Base-by-base conservation (phyloP, 2,888 invertebrate genomes). In the Heteropelma amictum region DNA sequence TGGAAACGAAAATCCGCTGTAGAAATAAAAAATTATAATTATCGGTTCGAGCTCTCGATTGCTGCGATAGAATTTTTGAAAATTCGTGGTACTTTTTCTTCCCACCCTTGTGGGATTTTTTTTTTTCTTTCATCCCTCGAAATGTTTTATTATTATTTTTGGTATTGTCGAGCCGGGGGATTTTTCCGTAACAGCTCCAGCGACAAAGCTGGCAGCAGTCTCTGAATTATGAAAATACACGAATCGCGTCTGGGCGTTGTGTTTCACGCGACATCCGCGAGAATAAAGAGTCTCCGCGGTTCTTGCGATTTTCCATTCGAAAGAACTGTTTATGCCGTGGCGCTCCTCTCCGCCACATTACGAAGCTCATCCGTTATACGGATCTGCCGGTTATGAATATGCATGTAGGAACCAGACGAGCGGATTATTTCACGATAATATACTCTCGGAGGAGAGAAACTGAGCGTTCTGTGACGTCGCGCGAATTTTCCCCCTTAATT, bases 291-390 rank as follows among this genome's bases (percentile, higher is more conserved):
- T 38, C 28, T 12, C 35, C 60, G 30, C n/a, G 49, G 33, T 58
- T 63, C 63, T 56, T 47, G 63, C 63, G 56, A 56, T 71, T 71
- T 71, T 71, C 56, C 54, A 19, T 64, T 26, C 26, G 56, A 63
- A 30, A 12, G 23, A 71, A 64, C 56, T 63, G 60, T 56, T 64
- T 49, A 63, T 71, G 45, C 28, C 7, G n/a, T n/a, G 17, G 17
- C 54, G 14, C 26, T 71, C 38, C 40, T 14, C 54, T 30, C 14
- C 12, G 47, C 26, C 14, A 17, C 38, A 28, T 33, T 23, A 38
- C 47, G 30, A 35, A 17, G 26, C 49, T 53, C 64, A 40, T 40
- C 19, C 42, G 35, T 54, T 47, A 35, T 33, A 53, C 33, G 19
- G 10, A 23, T 53, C 4, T 14, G 33, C 56, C 2, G 10, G 12